Evolutionary conservation across 2,888 invertebrate species (phyloP), one percentile per base, ranked within the genome.

Genomic region (Celastrina argiolus): DNA sequence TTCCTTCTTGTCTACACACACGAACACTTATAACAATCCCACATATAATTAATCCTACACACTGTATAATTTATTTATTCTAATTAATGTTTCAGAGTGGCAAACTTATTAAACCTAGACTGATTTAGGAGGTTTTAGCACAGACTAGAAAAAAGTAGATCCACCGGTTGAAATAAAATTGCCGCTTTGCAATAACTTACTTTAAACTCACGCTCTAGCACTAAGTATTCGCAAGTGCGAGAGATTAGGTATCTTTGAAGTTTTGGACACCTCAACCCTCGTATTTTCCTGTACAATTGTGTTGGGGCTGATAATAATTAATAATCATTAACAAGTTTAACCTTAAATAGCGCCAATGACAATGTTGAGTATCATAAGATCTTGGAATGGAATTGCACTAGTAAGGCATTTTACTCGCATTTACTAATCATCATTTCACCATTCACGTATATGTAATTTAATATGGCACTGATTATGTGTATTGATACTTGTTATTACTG

Each of bases 331-430:
- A 22, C 51, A 22, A 26, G 12, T 26, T 51, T 22, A 5, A 51
- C 12, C 51, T 22, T 51, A 51, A 22, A 14, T 51, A 22, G 51
- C 22, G 51, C 22, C 22, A 51, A 22, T 51, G 22, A 51, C 16
- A 14, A 34, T 34, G 16, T 12, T 34, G 51, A 51, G 16, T 26
- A 22, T 58, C 34, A 34, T 59, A 8, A 10, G 16, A 59, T 59
- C 59, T 59, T 8, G 34, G 5, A n/a, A 39, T 39, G 61, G 61
- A 61, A 61, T 61, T 61, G 61, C 61, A 61, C 26, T 22, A 22
- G 8, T 14, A 66, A 39, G 28, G 69, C 66, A 70, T 69, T 71
- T 66, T 64, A 67, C 64, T 42, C 63, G 66, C 71, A 68, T 69
- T 69, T 70, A 61, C 1, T 59, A 34, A 39, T 61, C 18, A 39